Base-by-base conservation (phyloP, 1,140 invertebrate genomes). In the Rhopalosiphum padi region DNA sequence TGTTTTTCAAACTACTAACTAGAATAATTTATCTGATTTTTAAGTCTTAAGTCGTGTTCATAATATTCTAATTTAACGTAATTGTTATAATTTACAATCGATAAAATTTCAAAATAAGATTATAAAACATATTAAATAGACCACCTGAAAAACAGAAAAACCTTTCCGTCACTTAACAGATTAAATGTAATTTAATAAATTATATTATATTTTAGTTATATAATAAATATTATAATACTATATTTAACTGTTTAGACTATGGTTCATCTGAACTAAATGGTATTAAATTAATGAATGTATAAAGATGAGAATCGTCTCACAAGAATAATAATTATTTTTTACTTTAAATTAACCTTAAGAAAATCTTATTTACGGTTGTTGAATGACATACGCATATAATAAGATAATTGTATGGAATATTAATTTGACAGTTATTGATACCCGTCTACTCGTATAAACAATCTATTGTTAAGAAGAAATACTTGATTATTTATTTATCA, bases 351-450 rank as follows among this genome's bases (percentile, higher is more conserved):
- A 51, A 51, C 30, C 46, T 88, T 88, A 30, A 88, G n/a, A 88
- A 46, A 48, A 46, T 46, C 86, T 7, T 22, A 48, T 87, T 87
- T 48, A 46, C 25, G 18, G 30, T 46, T 35, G 9, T 88, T n/a
- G 46, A 88, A 46, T 88, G 82, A 51, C 15, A 51, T 51, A 21
- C 18, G 4, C 60, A 46, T 88, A 35, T 46, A 88, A 88, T 46
- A 48, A 88, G 30, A 23, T 35, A 23, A 88, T 88, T 88, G 11
- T 88, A 88, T 88, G 86, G 43, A 88, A 88, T 88, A 88, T 88
- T 88, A 46, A 46, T 88, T 88, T 88, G 46, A 51, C 43, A n/a
- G 43, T 48, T 48, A 15, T n/a, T n/a, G n/a, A 88, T 46, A 88
- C 1, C 46, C 2, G 30, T 35, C 30, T 0, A 46, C 11, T 48